Evolutionary conservation across 2,113 vertebrate genomes (phyloP), one percentile per base, ranked within the genome.

Genomic region (Tautogolabrus adspersus): DNA sequence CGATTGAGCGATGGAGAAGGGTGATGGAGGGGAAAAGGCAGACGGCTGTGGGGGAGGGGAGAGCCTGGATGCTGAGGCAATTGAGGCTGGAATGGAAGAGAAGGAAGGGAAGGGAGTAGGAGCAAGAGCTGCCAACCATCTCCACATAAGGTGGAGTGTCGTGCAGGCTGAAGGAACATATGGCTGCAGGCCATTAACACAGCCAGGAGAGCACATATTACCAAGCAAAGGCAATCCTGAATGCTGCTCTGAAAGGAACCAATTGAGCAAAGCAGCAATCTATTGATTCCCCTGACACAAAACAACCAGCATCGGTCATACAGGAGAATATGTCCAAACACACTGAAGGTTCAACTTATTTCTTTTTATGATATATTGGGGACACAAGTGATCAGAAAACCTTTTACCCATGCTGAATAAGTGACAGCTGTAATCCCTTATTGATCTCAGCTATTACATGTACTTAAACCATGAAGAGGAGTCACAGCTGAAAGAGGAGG

Each of bases 131-230:
- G 89, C 89, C 91, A 92, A 88, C 71, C 77, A 79, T 87, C 88
- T 80, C 87, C 60, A 77, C 63, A 65, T 86, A 82, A 83, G 84
- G 91, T 88, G 83, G 89, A 86, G 85, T 81, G 87, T 87, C 87
- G 68, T 77, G 84, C 84, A 78, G 76, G 83, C 72, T 38, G 40
- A 51, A 88, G 71, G 82, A 91, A 87, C 88, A 90, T 87, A 93
- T 85, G 91, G 88, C 83, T 72, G 63, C 56, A 68, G 85, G 86
- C 87, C 85, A 88, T 90, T 84, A 84, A 65, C 82, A 64, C 79
- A 87, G 83, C 77, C 74, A 82, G 82, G 68, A 85, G 75, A 69
- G 81, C 72, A 64, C 83, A 75, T 78, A 82, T 88, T 83, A 90
- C 76, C 78, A 85, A 88, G 85, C 67, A 40, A 77, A 70, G 75